These are phyloP conservation scores for Melipona quadrifasciata DNA, from an alignment of 1,140 invertebrate genomes.

Conservation along the genomic window DNA sequence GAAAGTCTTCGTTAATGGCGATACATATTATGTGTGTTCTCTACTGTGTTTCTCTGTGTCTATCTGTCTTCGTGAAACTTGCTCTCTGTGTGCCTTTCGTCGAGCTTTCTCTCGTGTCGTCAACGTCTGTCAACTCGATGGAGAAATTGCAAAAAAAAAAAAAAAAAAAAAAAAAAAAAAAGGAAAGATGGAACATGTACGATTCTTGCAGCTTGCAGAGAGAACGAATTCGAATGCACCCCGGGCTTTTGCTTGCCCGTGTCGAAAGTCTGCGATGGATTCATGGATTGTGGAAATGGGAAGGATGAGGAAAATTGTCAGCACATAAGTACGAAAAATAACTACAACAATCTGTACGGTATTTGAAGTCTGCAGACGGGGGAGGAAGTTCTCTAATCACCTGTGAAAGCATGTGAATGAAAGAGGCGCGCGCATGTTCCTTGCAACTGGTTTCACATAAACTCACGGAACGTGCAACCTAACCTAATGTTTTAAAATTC, in stretches of 20 bases:
- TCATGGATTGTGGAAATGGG: conserved; percentile 85
- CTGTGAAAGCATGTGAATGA: conserved; percentile 15
- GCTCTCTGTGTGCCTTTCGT: background rate
- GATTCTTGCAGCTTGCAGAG: conserved; percentile 79
- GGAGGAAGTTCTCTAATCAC: background rate
- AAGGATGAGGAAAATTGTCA: conserved; percentile 86
- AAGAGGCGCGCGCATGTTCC: too few relatives aligned
- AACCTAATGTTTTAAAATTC: background rate
- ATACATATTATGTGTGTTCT: conserved; percentile 8
- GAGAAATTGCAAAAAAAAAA: background rate
- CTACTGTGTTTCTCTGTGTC: conserved; percentile 15
- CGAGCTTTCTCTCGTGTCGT: background rate
- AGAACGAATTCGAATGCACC: conserved; percentile 83
- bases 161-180: background rate
- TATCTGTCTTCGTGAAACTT: conserved; percentile 33
- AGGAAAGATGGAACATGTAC: conserved; percentile 59
- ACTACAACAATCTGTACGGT: background rate
- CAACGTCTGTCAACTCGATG: background rate
- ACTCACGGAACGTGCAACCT: background rate
- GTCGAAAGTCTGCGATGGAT: conserved; percentile 86
- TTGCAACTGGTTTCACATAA: background rate
- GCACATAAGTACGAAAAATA: conserved; percentile 72
- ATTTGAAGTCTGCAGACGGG: too few relatives aligned
- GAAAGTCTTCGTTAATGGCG: background rate
- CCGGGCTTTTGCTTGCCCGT: conserved; percentile 85